Evolutionary conservation across 2,888 invertebrate species (phyloP).

Genomic region (Heliconius erato): DNA sequence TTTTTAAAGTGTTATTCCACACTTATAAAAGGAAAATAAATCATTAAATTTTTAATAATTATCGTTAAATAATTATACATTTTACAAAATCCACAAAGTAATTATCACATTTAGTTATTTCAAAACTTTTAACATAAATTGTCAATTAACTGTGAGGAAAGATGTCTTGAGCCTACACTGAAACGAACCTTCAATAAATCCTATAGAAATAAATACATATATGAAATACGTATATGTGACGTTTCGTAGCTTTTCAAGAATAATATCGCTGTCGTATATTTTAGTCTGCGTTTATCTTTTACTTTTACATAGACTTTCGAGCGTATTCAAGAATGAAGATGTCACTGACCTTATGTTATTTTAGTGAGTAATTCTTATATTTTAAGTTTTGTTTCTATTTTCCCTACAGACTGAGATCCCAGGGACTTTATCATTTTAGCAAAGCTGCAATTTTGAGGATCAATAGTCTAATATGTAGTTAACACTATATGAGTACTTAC

Average conservation of each 20-base stretch:
- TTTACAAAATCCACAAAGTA: neutral
- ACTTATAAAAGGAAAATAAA: too few species aligned
- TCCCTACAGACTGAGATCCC: too few species aligned
- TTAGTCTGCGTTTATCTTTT: neutral
- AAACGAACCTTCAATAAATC: slow-evolving; percentile 2
- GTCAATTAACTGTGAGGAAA: neutral
- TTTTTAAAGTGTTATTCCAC: too few species aligned
- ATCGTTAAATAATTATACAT: neutral
- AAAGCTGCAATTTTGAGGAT: too few species aligned
- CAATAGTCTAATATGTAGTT: too few species aligned
- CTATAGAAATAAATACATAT: neutral
- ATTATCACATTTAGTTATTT: slow-evolving; percentile 2
- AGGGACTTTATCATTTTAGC: too few species aligned
- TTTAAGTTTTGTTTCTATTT: neutral
- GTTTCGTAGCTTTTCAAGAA: neutral
- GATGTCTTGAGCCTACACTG: neutral
- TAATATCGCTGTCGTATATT: neutral
- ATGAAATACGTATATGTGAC: neutral
- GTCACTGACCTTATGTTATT: neutral
- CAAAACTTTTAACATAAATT: neutral
- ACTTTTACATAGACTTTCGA: neutral
- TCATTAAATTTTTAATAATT: too few species aligned
- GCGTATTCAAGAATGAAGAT: neutral
- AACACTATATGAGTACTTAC: too few species aligned
- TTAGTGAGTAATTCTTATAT: neutral